Evolutionary conservation across 64 coral and sea anemone species (phyloP), one percentile per base, ranked within the genome.

Genomic region (Montipora capricornis): DNA sequence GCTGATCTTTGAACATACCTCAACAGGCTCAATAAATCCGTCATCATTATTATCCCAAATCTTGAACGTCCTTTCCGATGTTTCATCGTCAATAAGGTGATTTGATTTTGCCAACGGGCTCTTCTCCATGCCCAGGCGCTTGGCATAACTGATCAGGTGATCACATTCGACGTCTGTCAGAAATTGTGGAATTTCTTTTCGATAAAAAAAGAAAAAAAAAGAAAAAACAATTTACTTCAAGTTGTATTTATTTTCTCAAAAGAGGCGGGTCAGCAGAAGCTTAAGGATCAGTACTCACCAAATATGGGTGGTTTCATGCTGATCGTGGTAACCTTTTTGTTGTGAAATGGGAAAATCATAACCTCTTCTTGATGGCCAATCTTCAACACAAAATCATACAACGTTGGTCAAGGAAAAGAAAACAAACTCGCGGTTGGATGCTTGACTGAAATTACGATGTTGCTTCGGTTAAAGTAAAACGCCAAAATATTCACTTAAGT

Each of bases 81-180:
- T 97, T 82, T 97, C 95, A 26, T 97, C 95, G 16, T 94, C 89
- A 77, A 97, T 88, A 20, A 67, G 67, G 2, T 7, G 17, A 19
- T 82, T 55, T 48, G 90, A 77, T 58, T 91, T 94, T 20, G 81
- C 87, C 14, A 94, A 78, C 1, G 95, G 95, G 60, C 95, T 97
- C 59, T 88, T 88, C 89, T 97, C 91, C 20, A 97, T 77, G 5
- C 95, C 95, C n/a, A 97, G 86, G 26, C 93, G 95, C n/a, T 91
- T 94, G 5, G 95, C 92, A 11, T 92, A 80, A 44, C 87, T 89
- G 12, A 97, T 76, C 5, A 97, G 83, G 6, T 97, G 96, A 75
- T 97, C 93, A 60, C 96, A 97, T 78, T 97, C 96, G 11, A 81
- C 89, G 11, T 79, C 55, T 24, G 73, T 95, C 69, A 97, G 58